Base-by-base conservation (phyloP, 2,797 vertebrate species). In the Diplodus sargus region DNA sequence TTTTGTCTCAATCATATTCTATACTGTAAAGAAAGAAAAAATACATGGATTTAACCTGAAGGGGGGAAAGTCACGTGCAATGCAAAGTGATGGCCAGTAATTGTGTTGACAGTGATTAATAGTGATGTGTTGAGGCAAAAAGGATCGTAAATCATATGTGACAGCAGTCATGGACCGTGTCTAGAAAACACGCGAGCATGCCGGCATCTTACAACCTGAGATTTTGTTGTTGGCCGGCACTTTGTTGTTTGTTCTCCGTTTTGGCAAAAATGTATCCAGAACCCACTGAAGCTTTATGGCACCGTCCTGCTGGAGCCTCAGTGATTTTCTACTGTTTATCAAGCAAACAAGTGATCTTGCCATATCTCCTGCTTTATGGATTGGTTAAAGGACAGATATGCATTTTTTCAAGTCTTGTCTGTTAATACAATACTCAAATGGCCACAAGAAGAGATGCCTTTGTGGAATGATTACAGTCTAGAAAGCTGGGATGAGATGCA, bases 61-160 rank as follows among this genome's bases (percentile, higher is more conserved):
- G 34, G 68, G 9, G 56, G 22, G 42, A 39, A 57, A 69, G 56
- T 42, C 34, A 66, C 76, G 30, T 51, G 47, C 62, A 49, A 67
- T 69, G 56, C 58, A 85, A 82, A 85, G 69, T 30, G 43, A 57
- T 76, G 79, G 62, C 60, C 82, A 79, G 81, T 88, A 85, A 90
- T 87, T 76, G 78, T 68, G 69, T 68, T 86, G 88, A 91, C 91
- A 91, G 83, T 87, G 91, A 93, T 86, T 79, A 88, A 93, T 92
- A 68, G 84, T 89, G 76, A 91, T 85, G 78, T 90, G 85, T 78
- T 60, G 78, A 70, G 77, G 83, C 59, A 66, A 79, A 87, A 87
- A 76, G 70, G 53, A 70, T 81, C 90, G 92, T 95, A 94, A 95
- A 94, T 95, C 92, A 92, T 69, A 85, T 78, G 87, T 89, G 93